These are phyloP conservation scores for Euwallacea similis DNA, from an alignment of 1,140 invertebrate genomes.

Conservation along the genomic window DNA sequence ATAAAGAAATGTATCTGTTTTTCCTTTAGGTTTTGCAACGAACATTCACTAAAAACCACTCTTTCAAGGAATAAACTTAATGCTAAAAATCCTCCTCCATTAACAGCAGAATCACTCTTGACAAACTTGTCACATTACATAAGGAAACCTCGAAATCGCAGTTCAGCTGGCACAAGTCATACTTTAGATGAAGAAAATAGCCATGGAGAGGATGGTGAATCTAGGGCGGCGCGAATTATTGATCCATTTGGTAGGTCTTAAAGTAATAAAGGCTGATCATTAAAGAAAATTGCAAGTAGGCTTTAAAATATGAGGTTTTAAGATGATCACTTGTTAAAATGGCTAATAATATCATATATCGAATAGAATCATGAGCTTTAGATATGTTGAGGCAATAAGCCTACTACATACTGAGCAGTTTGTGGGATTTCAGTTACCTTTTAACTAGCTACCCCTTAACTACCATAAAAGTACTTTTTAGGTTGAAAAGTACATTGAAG, in stretches of 20 bases:
- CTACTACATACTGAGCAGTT: no score
- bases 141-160: slow-evolving; percentile 45
- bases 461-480: neutral
- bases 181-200: slow-evolving; percentile 48
- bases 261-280: no score
- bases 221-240: slow-evolving; percentile 47
- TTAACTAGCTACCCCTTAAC: no score
- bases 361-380: no score
- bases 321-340: no score
- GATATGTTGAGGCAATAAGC: no score
- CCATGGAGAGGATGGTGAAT: slow-evolving; percentile 47
- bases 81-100: slow-evolving; percentile 59
- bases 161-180: slow-evolving; percentile 39
- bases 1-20: slow-evolving; percentile 1
- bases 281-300: no score
- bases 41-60: slow-evolving; percentile 65
- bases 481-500: neutral
- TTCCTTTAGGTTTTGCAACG: slow-evolving; percentile 63
- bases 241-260: slow-evolving; percentile 61
- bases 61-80: slow-evolving; percentile 60
- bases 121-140: slow-evolving; percentile 62
- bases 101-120: slow-evolving; percentile 64
- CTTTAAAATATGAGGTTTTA: no score
- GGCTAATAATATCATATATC: no score
- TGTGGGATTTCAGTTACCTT: no score